phyloP scores from a whole-genome alignment of 2,888 invertebrate genomes.

The Melangyna quadrimaculata region DNA sequence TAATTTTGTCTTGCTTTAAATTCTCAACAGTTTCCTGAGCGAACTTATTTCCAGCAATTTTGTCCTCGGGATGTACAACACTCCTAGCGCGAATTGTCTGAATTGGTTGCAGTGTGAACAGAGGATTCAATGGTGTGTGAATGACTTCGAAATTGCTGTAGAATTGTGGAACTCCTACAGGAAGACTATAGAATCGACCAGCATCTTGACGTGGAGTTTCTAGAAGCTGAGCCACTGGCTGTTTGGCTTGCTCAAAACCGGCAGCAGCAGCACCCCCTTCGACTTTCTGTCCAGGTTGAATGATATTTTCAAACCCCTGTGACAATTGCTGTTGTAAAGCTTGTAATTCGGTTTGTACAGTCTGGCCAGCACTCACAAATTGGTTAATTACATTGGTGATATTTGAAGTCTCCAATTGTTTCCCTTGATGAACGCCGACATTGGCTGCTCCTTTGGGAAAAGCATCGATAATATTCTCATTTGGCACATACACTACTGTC shows the following conservation, averaged over 20 bases:
- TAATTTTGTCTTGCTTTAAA: background rate
- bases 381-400: conserved; percentile 59
- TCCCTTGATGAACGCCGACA: conserved; percentile 17
- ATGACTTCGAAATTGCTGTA: conserved; percentile 75
- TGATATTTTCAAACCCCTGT: conserved; percentile 54
- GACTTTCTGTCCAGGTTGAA: conserved; percentile 57
- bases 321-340: conserved; percentile 54
- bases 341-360: conserved; percentile 48
- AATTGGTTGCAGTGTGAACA: conserved; percentile 72
- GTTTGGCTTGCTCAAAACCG: conserved; percentile 26
- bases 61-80: conserved; percentile 55
- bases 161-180: conserved; percentile 82
- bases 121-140: conserved; percentile 69
- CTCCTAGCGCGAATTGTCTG: conserved; percentile 72
- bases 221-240: conserved; percentile 81
- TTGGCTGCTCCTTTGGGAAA: conserved; percentile 31
- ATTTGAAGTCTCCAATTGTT: conserved; percentile 52
- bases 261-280: conserved; percentile 43
- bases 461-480: conserved; percentile 73
- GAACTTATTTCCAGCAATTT: background rate
- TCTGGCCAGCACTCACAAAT: conserved; percentile 55
- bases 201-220: conserved; percentile 82
- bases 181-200: conserved; percentile 39
- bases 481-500: conserved; percentile 78
- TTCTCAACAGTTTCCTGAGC: background rate